Conservation (phyloP, 2,888 invertebrate genomes). For the Dendrolimus pini region DNA sequence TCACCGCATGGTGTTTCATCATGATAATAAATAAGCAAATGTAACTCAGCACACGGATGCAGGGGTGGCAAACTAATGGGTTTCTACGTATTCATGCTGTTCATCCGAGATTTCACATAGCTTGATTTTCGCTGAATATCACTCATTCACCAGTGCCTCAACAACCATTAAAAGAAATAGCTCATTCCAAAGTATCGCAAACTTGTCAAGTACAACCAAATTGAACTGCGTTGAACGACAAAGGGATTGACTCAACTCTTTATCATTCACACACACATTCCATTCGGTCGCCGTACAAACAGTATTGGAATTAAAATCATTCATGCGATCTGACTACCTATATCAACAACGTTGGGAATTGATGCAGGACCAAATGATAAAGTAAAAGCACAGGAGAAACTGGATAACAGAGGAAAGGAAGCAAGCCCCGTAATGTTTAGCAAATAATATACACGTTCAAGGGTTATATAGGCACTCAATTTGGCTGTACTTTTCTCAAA, state of each 20-base stretch:
- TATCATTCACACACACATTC: conserved; percentile 12
- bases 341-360: conserved; percentile 29
- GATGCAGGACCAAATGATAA: conserved; percentile 49
- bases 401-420: conserved; percentile 33
- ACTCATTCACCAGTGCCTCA: conserved; percentile 54
- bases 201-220: conserved; percentile 69
- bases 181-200: conserved; percentile 54
- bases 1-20: conserved; percentile 30
- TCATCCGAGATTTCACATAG: conserved; percentile 31
- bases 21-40: conserved; percentile 45
- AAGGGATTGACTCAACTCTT: conserved; percentile 16
- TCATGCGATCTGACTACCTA: conserved; percentile 21
- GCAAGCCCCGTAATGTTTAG: conserved; percentile 56
- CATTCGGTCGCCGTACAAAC: neutral
- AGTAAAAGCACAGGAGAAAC: conserved; percentile 28
- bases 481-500: conserved; percentile 61
- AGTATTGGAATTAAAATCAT: conserved; percentile 7
- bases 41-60: conserved; percentile 66
- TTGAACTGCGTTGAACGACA: conserved; percentile 32
- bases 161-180: conserved; percentile 17
- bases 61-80: conserved; percentile 56
- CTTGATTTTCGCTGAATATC: conserved; percentile 68
- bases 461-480: conserved; percentile 34
- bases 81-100: conserved; percentile 55
- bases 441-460: conserved; percentile 34